These are phyloP conservation scores for Natator depressus DNA, from an alignment of 2,113 vertebrate genomes.

Conservation along the genomic window DNA sequence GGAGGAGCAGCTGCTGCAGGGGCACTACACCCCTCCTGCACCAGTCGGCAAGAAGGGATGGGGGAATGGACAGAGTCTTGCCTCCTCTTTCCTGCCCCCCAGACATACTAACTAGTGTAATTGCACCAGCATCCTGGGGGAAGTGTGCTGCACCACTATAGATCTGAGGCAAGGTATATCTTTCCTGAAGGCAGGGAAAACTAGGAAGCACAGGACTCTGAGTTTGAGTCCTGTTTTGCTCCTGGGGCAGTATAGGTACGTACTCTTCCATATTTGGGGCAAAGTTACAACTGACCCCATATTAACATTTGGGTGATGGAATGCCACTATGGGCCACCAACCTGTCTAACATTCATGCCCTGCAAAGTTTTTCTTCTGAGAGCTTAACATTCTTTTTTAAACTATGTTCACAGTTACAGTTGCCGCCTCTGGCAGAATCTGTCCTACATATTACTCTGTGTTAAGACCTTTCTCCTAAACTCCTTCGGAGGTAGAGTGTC, in stretches of 20 bases:
- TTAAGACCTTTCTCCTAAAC: background rate
- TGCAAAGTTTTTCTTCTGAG: background rate
- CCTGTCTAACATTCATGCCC: background rate
- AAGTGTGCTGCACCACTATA: too few species aligned
- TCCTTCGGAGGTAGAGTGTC: background rate
- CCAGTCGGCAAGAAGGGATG: too few species aligned
- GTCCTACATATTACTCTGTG: background rate
- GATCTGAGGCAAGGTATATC: too few species aligned
- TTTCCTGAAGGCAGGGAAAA: too few species aligned
- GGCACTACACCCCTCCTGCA: too few species aligned
- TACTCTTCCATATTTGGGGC: background rate
- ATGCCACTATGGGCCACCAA: background rate
- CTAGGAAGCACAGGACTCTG: background rate
- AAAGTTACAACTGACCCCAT: background rate
- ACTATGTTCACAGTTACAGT: background rate
- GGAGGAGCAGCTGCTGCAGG: too few species aligned
- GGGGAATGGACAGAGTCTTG: too few species aligned
- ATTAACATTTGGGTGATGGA: too few species aligned
- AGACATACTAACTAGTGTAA: too few species aligned
- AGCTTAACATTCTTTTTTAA: background rate
- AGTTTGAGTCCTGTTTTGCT: background rate
- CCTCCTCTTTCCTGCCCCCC: too few species aligned
- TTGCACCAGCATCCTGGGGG: too few species aligned
- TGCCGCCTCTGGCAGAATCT: background rate
- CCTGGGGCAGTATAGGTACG: background rate